phyloP scores from a whole-genome alignment of 1,140 invertebrate genomes.

The Archivesica marissinica region DNA sequence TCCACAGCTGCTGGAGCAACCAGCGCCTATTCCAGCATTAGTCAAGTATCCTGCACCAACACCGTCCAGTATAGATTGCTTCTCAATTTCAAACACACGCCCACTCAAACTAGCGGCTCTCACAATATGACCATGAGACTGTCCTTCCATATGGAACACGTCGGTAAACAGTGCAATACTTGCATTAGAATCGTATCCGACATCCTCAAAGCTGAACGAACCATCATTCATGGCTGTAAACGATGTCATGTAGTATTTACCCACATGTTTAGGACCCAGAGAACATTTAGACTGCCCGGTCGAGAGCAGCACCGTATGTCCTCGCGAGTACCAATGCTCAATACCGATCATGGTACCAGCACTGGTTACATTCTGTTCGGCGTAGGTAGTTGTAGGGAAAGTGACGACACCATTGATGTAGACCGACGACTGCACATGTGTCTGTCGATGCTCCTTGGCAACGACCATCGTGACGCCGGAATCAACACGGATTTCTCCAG shows the following conservation, averaged over 20 bases:
- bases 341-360: constrained; percentile 69
- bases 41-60: constrained; percentile 64
- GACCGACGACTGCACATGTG: constrained; percentile 65
- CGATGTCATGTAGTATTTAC: constrained; percentile 65
- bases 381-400: constrained; percentile 67
- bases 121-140: constrained; percentile 17
- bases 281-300: constrained; percentile 62
- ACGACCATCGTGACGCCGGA: constrained; percentile 57
- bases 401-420: constrained; percentile 54
- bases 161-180: constrained; percentile 59
- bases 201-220: constrained; percentile 61
- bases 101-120: constrained; percentile 53
- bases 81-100: constrained; percentile 68
- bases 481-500: constrained; percentile 65
- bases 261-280: constrained; percentile 21
- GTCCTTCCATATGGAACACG: constrained; percentile 65
- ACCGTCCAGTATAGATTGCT: constrained; percentile 62
- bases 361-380: constrained; percentile 63
- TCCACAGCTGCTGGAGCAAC: constrained; percentile 55
- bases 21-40: constrained; percentile 66
- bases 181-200: constrained; percentile 44
- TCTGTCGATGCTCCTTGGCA: constrained; percentile 54
- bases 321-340: constrained; percentile 66
- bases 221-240: constrained; percentile 69
- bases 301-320: constrained; percentile 41